Conservation (phyloP, 2,113 vertebrate genomes). For the Ciconia maguari region DNA sequence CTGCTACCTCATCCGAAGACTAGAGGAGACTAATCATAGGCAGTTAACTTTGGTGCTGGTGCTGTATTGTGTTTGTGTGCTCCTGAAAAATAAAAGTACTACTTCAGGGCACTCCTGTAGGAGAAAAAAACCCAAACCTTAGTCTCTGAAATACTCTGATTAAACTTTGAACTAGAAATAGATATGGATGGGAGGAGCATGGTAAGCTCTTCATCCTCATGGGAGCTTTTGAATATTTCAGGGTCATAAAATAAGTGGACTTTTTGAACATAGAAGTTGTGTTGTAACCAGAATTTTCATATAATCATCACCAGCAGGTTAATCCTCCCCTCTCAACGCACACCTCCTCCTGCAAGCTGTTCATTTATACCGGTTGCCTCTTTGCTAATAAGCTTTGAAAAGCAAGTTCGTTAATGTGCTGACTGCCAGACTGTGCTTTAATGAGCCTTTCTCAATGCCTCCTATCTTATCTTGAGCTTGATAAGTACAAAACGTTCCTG, state of each 20-base stretch:
- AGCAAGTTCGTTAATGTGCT: background rate
- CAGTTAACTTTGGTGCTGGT: background rate
- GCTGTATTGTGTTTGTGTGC: fast-evolving
- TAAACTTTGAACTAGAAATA: background rate
- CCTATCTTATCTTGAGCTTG: constrained; percentile 41
- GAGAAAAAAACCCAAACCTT: background rate
- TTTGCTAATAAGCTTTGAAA: constrained; percentile 1
- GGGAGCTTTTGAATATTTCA: background rate
- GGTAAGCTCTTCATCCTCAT: background rate
- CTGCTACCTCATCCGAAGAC: background rate
- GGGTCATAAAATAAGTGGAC: background rate
- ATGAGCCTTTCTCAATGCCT: constrained; percentile 35
- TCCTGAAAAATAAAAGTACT: background rate
- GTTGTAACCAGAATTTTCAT: background rate
- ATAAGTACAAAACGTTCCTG: constrained; percentile 35
- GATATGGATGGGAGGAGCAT: background rate
- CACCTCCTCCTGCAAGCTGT: constrained; percentile 5
- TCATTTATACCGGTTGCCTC: background rate
- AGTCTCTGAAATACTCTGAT: background rate
- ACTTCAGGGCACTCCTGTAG: background rate
- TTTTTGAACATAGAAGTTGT: background rate
- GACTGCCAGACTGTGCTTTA: constrained; percentile 13
- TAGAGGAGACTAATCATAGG: background rate
- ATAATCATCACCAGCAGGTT: background rate
- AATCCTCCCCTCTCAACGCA: background rate